Conservation (phyloP, 2,797 vertebrate species). For the Varecia variegata region DNA sequence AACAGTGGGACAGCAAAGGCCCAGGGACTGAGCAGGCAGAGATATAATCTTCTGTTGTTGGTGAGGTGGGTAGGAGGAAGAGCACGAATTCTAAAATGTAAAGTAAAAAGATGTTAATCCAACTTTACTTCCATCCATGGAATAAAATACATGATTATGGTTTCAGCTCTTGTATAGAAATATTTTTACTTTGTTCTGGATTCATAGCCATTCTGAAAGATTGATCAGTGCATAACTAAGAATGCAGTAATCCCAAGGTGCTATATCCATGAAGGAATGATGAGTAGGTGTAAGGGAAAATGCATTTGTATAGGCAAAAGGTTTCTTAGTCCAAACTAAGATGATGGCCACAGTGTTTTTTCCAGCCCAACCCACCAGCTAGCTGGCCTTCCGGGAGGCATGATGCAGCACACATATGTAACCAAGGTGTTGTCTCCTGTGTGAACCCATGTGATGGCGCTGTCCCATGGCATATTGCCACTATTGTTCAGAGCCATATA, state of each 20-base stretch:
- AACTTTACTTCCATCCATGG: background rate
- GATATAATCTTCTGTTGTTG: background rate
- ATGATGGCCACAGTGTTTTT: no score
- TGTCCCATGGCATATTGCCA: no score
- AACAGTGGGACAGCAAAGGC: background rate
- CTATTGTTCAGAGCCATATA: no score
- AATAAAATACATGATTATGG: background rate
- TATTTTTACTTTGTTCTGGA: background rate
- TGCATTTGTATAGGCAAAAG: no score
- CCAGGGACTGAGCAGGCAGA: background rate
- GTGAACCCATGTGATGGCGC: no score
- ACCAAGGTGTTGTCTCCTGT: no score
- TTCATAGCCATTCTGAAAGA: background rate
- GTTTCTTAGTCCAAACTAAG: no score
- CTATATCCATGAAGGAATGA: background rate
- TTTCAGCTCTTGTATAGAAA: background rate
- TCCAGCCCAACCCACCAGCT: no score
- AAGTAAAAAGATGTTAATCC: background rate
- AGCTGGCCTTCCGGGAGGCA: no score
- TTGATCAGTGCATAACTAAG: background rate
- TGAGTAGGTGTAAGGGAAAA: no score
- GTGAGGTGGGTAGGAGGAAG: background rate
- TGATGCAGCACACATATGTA: no score
- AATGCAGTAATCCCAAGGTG: background rate
- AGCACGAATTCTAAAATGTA: background rate